Evolutionary conservation across 2,113 vertebrate species (phyloP).

Genomic region (Panthera tigris): DNA sequence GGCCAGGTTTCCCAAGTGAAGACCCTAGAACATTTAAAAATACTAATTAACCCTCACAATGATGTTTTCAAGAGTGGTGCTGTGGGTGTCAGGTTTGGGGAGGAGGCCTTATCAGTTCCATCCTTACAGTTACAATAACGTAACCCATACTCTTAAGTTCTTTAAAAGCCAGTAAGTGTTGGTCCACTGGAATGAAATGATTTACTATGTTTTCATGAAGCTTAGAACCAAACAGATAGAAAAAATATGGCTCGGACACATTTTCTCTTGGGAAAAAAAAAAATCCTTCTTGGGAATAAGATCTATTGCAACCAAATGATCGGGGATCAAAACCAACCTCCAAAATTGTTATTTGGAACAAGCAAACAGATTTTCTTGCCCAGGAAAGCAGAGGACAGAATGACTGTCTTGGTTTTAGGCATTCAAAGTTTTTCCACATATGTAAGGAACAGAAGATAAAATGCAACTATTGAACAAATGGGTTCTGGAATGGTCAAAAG

Average conservation of each 20-base stretch:
- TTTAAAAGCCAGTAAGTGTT: background rate
- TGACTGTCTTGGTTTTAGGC: background rate
- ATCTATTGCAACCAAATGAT: background rate
- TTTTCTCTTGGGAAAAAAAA: constrained; percentile 30
- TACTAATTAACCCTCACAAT: background rate
- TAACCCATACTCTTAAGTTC: background rate
- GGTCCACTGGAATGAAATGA: background rate
- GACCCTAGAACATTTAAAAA: background rate
- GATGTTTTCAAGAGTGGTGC: background rate
- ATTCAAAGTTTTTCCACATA: background rate
- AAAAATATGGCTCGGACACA: background rate
- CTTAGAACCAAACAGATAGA: constrained; percentile 31
- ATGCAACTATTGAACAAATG: background rate
- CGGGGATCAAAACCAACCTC: background rate
- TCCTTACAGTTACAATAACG: background rate
- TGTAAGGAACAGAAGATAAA: background rate
- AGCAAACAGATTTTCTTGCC: background rate
- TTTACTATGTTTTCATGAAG: background rate
- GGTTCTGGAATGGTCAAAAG: background rate
- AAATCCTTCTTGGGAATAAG: background rate
- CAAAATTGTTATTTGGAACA: background rate
- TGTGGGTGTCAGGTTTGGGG: background rate
- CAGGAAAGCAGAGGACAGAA: background rate
- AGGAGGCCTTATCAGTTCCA: background rate
- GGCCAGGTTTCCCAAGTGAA: background rate